Evolutionary conservation across 37 sponge, comb jelly and placozoan species (phyloP).

Genomic region (Amphimedon queenslandica): DNA sequence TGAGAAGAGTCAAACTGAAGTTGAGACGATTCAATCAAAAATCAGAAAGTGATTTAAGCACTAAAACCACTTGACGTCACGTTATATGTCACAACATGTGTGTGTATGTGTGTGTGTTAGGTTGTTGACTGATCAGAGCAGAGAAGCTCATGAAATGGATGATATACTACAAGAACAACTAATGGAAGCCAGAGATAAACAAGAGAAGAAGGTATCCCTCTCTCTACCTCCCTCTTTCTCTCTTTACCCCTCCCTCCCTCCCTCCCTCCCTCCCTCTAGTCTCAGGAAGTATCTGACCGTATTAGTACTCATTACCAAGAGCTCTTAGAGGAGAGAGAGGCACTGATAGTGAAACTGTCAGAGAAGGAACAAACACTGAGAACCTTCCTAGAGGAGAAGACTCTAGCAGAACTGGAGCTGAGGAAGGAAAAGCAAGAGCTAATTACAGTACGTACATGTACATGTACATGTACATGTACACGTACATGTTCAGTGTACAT

Average conservation of each 20-base stretch:
- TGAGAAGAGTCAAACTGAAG: constrained; percentile 27
- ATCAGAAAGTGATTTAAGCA: constrained; percentile 27
- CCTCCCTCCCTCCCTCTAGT: neutral
- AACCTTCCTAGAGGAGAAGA: constrained; percentile 17
- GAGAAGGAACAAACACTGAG: constrained; percentile 28
- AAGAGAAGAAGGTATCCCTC: constrained; percentile 15
- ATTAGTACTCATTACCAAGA: constrained; percentile 25
- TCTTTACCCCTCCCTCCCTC: neutral
- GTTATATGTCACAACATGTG: neutral
- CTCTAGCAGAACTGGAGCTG: constrained; percentile 13
- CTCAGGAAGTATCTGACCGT: constrained; percentile 8
- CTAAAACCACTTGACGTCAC: neutral
- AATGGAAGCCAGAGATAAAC: constrained; percentile 13
- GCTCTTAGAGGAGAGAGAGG: constrained; percentile 43
- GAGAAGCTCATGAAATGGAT: constrained; percentile 49
- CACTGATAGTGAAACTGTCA: constrained; percentile 21
- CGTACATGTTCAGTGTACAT: neutral
- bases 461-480: neutral
- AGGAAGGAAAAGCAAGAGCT: constrained; percentile 30
- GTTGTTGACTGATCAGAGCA: constrained; percentile 21
- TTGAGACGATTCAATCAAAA: constrained; percentile 13
- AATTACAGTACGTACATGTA: constrained; percentile 15
- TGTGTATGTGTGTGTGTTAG: neutral
- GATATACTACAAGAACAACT: constrained; percentile 28
- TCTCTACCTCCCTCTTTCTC: neutral